Evolutionary conservation across 2,888 invertebrate species (phyloP).

Genomic region (Drosophila atroscutellata): DNA sequence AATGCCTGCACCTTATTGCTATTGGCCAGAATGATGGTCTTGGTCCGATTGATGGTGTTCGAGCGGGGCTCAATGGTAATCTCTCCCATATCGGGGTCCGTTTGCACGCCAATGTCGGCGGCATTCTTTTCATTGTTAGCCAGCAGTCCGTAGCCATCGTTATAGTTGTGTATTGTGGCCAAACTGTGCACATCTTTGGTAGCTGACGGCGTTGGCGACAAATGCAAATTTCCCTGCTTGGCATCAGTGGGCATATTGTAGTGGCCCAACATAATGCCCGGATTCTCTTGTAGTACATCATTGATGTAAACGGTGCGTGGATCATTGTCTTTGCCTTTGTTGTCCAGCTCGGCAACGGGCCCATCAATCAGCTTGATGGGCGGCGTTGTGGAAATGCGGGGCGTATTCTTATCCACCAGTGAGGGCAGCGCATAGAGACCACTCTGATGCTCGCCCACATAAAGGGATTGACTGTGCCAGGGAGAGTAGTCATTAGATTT

Average conservation of each 20-base stretch:
- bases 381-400: slow-evolving; percentile 91
- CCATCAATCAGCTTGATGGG: slow-evolving; percentile 91
- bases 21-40: slow-evolving; percentile 79
- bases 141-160: slow-evolving; percentile 74
- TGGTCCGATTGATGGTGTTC: slow-evolving; percentile 85
- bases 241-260: slow-evolving; percentile 89
- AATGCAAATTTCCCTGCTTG: slow-evolving; percentile 71
- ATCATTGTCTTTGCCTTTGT: slow-evolving; percentile 57
- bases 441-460: slow-evolving; percentile 93
- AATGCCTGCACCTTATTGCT: slow-evolving; percentile 81
- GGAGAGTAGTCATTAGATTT: background rate
- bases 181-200: slow-evolving; percentile 75
- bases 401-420: slow-evolving; percentile 95
- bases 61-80: slow-evolving; percentile 62
- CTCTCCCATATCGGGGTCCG: slow-evolving; percentile 86
- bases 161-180: slow-evolving; percentile 82
- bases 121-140: slow-evolving; percentile 75
- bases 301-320: slow-evolving; percentile 86
- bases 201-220: slow-evolving; percentile 78
- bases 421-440: slow-evolving; percentile 97
- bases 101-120: slow-evolving; percentile 86
- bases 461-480: slow-evolving; percentile 92
- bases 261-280: slow-evolving; percentile 87
- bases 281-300: slow-evolving; percentile 83
- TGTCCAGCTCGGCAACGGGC: slow-evolving; percentile 85